A percentile compares a stretch with the other conserved stretches of the same genome.
Conservation (phyloP, 2,113 vertebrate genomes). For the Strix uralensis region DNA sequence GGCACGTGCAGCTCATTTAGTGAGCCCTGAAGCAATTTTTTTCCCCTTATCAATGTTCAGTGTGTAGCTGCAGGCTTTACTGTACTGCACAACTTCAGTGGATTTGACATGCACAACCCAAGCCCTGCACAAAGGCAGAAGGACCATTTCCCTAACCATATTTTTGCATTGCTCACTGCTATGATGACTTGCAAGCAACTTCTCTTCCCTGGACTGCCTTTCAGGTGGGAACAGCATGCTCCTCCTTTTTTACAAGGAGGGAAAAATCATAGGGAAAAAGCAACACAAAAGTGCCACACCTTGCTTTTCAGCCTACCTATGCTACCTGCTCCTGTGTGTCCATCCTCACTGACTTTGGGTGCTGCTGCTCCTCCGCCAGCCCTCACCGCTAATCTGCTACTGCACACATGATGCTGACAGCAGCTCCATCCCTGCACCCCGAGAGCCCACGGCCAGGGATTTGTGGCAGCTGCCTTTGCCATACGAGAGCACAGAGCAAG, state of each 20-base stretch:
- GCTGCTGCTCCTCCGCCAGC: background rate
- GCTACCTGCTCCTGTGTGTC: background rate
- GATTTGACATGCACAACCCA: background rate
- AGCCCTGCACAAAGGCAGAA: background rate
- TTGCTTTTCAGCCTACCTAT: background rate
- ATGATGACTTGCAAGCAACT: background rate
- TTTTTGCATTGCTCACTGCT: background rate
- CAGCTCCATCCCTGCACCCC: background rate
- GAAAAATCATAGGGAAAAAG: background rate
- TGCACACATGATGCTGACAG: rapidly evolving
- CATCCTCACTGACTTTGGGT: background rate
- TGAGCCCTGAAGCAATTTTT: background rate
- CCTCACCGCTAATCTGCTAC: background rate
- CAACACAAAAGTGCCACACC: background rate
- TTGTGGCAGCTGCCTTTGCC: background rate
- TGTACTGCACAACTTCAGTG: background rate
- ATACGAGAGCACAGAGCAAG: background rate
- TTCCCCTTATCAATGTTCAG: background rate
- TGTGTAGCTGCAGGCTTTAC: background rate
- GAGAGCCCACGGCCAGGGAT: background rate
- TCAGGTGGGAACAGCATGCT: background rate
- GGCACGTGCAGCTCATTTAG: background rate
- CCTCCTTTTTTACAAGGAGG: background rate
- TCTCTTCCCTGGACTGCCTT: background rate
- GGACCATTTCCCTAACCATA: background rate